phyloP scores from a whole-genome alignment of 2,113 vertebrate species.

The Dasyprocta punctata region DNA sequence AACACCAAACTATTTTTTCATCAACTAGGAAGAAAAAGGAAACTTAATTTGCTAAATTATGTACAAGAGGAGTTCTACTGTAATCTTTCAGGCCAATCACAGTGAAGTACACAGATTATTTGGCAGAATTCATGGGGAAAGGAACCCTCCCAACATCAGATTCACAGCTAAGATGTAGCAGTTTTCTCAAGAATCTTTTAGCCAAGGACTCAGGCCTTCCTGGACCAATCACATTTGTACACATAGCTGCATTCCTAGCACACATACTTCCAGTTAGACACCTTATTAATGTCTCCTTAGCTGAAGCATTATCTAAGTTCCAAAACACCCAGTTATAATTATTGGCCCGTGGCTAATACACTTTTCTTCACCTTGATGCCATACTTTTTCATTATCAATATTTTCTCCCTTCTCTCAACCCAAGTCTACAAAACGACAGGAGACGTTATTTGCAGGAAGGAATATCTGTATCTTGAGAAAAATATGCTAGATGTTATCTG shows the following conservation, averaged over 20 bases:
- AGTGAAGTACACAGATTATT: not conserved
- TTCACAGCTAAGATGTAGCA: not conserved
- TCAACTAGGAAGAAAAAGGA: not conserved
- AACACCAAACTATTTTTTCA: not conserved
- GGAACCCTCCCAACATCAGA: not conserved
- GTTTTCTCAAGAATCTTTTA: not conserved
- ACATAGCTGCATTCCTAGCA: not conserved
- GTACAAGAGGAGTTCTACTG: not conserved
- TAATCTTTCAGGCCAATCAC: not conserved
- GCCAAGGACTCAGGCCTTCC: not conserved
- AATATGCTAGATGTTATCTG: not conserved
- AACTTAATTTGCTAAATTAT: not conserved
- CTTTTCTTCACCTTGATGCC: not conserved
- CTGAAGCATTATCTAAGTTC: not conserved
- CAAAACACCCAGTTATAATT: not conserved
- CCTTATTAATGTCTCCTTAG: not conserved
- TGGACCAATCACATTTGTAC: not conserved
- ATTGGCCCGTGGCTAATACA: not conserved
- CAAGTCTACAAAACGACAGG: not conserved
- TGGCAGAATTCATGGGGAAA: not conserved
- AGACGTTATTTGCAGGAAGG: not conserved
- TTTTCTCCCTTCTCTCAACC: not conserved
- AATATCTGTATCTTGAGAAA: not conserved
- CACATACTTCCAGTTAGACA: not conserved
- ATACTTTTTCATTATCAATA: not conserved